These are phyloP conservation scores for Drosophila hydei DNA, from an alignment of 1,140 invertebrate species.

Conservation along the genomic window DNA sequence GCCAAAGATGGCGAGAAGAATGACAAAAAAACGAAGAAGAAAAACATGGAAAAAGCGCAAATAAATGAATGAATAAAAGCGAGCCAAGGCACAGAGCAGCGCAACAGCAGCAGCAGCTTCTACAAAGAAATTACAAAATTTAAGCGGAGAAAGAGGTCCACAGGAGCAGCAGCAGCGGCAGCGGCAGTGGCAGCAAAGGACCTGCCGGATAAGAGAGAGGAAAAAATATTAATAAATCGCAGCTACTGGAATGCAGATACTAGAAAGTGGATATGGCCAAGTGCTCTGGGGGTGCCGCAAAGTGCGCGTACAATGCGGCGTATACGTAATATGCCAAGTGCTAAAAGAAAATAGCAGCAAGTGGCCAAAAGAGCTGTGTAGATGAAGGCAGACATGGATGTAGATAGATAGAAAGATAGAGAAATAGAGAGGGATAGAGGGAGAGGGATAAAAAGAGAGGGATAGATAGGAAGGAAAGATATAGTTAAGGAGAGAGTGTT, in stretches of 20 bases:
- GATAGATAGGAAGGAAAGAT: no score
- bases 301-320: conserved; percentile 41
- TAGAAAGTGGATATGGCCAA: conserved; percentile 26
- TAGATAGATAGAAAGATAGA: no score
- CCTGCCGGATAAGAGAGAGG: neutral
- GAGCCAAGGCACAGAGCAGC: conserved; percentile 22
- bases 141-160: conserved; percentile 25
- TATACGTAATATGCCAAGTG: conserved; percentile 61
- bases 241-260: conserved; percentile 40
- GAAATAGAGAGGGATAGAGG: no score
- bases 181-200: neutral
- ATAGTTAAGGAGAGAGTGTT: no score
- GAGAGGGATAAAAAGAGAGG: no score
- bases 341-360: conserved; percentile 1
- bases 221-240: conserved; percentile 77
- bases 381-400: no score
- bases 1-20: conserved; percentile 28
- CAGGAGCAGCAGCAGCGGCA: conserved; percentile 6
- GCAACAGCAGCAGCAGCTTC: conserved; percentile 25
- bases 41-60: conserved; percentile 62
- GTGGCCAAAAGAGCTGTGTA: conserved; percentile 2
- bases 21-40: conserved; percentile 46
- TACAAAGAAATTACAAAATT: conserved; percentile 79
- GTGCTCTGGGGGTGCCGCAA: conserved; percentile 25
- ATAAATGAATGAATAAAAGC: conserved; percentile 82